A percentile compares a stretch with the other conserved stretches of the same genome.
Conservation (phyloP, 2,888 invertebrate species). For the Theristus sp. region DNA sequence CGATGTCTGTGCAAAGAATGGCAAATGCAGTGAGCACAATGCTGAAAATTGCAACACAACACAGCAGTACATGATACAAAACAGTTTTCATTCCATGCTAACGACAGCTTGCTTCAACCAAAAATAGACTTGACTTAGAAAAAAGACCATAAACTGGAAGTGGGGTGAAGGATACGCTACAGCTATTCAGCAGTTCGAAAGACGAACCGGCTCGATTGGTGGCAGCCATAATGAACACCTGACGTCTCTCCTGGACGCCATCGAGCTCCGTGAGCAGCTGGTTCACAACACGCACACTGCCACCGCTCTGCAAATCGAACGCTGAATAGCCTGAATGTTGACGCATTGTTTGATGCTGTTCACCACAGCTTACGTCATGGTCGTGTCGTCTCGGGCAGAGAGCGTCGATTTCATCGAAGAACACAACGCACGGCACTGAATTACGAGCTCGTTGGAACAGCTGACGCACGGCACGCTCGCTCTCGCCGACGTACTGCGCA, state of each 20-base stretch:
- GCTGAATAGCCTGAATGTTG: neutral
- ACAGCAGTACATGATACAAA: neutral
- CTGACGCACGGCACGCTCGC: conserved; percentile 84
- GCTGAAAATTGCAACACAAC: neutral
- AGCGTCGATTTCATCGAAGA: conserved; percentile 94
- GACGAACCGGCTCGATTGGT: conserved; percentile 76
- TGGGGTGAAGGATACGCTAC: no score
- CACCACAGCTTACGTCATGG: conserved; percentile 32
- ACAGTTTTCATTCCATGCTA: no score
- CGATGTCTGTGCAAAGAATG: conserved; percentile 47
- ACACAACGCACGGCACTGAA: conserved; percentile 90
- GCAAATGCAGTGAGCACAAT: neutral
- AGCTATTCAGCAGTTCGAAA: no score
- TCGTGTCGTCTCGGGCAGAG: conserved; percentile 72
- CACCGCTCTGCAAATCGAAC: conserved; percentile 24
- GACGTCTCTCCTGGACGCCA: conserved; percentile 70
- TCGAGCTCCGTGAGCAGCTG: conserved; percentile 97
- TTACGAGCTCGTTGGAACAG: conserved; percentile 83
- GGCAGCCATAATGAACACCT: conserved; percentile 84
- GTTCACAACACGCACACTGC: conserved; percentile 60
- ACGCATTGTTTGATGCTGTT: neutral
- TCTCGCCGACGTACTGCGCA: conserved; percentile 77
- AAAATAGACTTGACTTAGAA: no score
- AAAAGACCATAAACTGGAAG: no score
- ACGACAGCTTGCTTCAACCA: no score